Percentiles rank a stretch among this genome's conserved stretches.
Conservation (phyloP, 2,797 vertebrate species). For the Petrocephalus schoutedeni region DNA sequence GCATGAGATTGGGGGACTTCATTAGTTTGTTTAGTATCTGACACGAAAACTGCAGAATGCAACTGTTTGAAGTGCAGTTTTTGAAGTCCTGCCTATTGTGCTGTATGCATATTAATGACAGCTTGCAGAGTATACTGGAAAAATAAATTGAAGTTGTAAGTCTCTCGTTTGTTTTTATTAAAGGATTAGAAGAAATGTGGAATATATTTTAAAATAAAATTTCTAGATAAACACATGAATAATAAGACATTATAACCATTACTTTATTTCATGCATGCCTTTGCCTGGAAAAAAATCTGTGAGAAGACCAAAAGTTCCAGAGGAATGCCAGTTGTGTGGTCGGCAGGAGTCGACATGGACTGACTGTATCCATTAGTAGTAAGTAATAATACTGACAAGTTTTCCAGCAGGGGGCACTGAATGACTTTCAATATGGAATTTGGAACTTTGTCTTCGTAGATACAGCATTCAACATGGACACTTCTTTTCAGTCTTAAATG, state of each 20-base stretch:
- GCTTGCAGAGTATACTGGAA: background rate
- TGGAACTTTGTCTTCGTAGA: background rate
- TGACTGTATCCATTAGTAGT: background rate
- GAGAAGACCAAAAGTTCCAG: background rate
- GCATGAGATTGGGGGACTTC: background rate
- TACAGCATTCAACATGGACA: background rate
- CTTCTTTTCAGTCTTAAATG: background rate
- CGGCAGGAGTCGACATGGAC: background rate
- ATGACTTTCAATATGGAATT: background rate
- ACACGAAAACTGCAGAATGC: background rate
- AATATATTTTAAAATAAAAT: background rate
- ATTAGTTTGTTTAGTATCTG: slow-evolving; percentile 2
- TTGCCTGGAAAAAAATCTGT: too few relatives aligned
- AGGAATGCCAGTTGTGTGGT: background rate
- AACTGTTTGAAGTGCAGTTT: background rate
- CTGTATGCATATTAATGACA: background rate
- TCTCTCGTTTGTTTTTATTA: background rate
- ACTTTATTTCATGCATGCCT: too few relatives aligned
- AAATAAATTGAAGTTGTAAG: background rate
- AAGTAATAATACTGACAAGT: background rate
- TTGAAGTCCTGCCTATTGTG: background rate
- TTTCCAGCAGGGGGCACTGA: background rate
- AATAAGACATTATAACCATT: background rate
- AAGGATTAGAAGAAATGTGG: background rate
- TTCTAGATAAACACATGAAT: background rate